Evolutionary conservation across 2,797 vertebrate species (phyloP).

Genomic region (Natrix natrix): DNA sequence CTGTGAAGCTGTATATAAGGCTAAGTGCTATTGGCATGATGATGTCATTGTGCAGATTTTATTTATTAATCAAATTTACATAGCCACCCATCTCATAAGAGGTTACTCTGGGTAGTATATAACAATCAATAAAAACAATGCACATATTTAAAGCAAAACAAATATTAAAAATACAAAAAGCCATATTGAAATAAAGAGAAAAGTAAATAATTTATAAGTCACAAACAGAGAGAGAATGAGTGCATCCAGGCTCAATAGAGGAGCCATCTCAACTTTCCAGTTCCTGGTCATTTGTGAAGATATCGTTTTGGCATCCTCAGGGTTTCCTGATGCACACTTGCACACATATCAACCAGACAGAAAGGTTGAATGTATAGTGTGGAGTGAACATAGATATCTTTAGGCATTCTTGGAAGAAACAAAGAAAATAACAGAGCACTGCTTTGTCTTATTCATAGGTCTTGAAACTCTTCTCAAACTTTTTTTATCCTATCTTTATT

Average conservation of each 20-base stretch:
- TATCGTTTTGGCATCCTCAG: not conserved
- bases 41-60: not conserved
- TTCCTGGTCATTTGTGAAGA: not conserved
- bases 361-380: not conserved
- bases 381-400: not conserved
- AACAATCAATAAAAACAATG: not conserved
- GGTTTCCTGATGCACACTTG: not conserved
- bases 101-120: not conserved
- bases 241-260: not conserved
- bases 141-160: not conserved
- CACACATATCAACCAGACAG: not conserved
- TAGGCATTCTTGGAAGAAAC: not conserved
- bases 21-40: not conserved
- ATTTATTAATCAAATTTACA: not conserved
- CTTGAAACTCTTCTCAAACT: not conserved
- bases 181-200: not conserved
- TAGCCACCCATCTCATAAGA: not conserved
- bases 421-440: not conserved
- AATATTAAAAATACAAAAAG: not conserved
- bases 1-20: too few species aligned
- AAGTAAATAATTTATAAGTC: not conserved
- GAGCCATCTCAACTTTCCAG: not conserved
- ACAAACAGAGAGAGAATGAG: not conserved
- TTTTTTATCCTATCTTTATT: not conserved
- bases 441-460: not conserved